Conservation (phyloP, 1,140 invertebrate species). For the Heterodera schachtii region DNA sequence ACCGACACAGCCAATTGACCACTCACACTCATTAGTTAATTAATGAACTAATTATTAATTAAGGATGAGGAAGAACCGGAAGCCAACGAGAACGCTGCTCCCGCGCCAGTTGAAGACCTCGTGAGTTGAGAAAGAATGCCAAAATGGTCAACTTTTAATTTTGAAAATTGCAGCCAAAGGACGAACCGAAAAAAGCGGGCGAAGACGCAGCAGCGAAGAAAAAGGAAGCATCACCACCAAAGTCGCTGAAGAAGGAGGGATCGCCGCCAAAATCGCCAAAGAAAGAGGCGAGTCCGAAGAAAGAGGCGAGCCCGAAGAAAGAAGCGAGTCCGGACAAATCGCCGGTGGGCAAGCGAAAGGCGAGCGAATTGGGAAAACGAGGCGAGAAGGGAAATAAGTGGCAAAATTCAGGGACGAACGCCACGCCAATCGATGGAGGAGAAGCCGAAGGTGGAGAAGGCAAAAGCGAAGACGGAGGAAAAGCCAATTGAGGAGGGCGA, state of each 20-base stretch:
- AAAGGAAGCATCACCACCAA: slow-evolving; percentile 27
- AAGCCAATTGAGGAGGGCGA: slow-evolving; percentile 21
- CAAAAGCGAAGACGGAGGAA: slow-evolving; percentile 25
- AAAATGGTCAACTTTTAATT: background rate
- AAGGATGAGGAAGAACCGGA: slow-evolving; percentile 12
- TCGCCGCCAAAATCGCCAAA: slow-evolving; percentile 24
- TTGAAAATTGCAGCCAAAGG: background rate
- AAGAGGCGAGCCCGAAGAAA: slow-evolving; percentile 9
- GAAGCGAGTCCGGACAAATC: slow-evolving; percentile 28
- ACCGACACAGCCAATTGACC: too few relatives aligned
- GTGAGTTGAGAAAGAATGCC: background rate
- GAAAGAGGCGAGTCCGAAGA: slow-evolving; percentile 21
- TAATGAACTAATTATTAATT: background rate
- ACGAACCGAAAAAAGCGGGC: background rate
- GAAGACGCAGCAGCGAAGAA: background rate
- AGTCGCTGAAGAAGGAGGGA: slow-evolving; percentile 25
- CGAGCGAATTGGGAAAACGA: background rate
- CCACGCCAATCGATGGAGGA: slow-evolving; percentile 32
- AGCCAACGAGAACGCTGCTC: background rate
- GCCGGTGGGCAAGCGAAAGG: slow-evolving; percentile 26
- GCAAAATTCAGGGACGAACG: slow-evolving; percentile 16
- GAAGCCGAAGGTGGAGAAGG: slow-evolving; percentile 30
- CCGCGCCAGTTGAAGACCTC: background rate
- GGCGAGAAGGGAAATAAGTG: background rate
- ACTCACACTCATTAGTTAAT: too few relatives aligned